Conservation (phyloP, 2,797 vertebrate species). For the Melanotaenia nigrans region DNA sequence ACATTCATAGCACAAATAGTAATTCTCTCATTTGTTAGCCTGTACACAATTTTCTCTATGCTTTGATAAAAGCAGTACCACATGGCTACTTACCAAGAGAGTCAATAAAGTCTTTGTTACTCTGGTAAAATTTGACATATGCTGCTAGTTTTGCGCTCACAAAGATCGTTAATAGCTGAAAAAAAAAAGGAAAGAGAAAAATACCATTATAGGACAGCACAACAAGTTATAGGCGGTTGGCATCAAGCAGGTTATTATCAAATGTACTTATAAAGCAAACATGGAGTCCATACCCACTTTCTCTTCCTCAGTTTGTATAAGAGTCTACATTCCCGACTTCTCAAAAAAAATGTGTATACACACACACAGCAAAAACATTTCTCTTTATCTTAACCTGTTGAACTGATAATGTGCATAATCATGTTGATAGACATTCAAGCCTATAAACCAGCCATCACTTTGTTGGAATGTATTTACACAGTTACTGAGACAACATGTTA, state of each 20-base stretch:
- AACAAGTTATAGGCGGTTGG: background rate
- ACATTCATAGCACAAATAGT: background rate
- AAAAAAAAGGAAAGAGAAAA: constrained; percentile 43
- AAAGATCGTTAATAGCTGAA: constrained; percentile 97
- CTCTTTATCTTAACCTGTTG: constrained; percentile 2
- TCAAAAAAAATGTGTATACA: background rate
- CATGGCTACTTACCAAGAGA: constrained; percentile 91
- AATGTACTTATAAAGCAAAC: too few relatives aligned
- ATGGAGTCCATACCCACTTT: too few relatives aligned
- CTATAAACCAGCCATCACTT: background rate
- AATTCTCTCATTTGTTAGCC: background rate
- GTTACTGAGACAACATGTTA: constrained; percentile 4
- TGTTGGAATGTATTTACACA: background rate
- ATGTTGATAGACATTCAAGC: background rate
- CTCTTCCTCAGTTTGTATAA: too few relatives aligned
- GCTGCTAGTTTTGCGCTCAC: constrained; percentile 94
- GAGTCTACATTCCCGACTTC: background rate
- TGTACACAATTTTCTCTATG: background rate
- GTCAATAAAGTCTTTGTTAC: constrained; percentile 99
- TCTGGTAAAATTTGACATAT: constrained; percentile 98
- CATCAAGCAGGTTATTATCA: background rate
- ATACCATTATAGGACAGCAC: background rate
- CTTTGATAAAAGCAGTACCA: background rate
- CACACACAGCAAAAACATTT: constrained; percentile 1
- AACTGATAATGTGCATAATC: background rate